Base-by-base conservation (phyloP, 2,888 invertebrate genomes). In the Galeruca laticollis region DNA sequence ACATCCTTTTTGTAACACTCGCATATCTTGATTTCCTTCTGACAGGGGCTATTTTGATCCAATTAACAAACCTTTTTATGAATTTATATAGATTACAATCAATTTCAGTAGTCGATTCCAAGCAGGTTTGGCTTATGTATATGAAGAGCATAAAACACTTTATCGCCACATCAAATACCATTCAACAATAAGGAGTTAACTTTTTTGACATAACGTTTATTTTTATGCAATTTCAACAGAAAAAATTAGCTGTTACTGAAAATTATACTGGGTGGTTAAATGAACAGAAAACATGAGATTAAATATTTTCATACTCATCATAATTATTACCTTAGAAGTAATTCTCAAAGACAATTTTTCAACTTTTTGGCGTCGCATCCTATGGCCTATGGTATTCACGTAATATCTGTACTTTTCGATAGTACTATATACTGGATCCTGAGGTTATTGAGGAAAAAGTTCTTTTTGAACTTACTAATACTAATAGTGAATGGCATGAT, bases 41-140 rank as follows among this genome's bases (percentile, higher is more conserved):
- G 70, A 70, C 70, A 70, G 35, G 56, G 56, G 54, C 62, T 70
- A 70, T 56, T 61, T 61, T 70, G 67, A 66, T 66, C 70, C 70
- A 70, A 70, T 70, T 70, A 70, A 66, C 63, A 63, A 61, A 62
- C 64, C 62, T 70, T 70, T 70, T 70, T 70, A 65, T 70, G 59
- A 66, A 70, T 70, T 67, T 56, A 70, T 70, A 59, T 56, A 66
- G 70, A 70, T 70, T 70, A 70, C 60, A 67, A 67, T 70, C 67
- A 43, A 64, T 56, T 64, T 64, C 56, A 64, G 64, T 64, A 64
- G 64, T 64, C 56, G 40, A 64, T 40, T 64, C 20, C 26, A 54
- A 56, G 64, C 64, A 64, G 64, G 62, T 62, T 62, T 20, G 21
- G 52, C 51, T 64, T 64, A 56, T 43, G 31, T 43, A 56, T 64